Conservation (phyloP, 2,888 invertebrate species). For the Pherbina coryleti region DNA sequence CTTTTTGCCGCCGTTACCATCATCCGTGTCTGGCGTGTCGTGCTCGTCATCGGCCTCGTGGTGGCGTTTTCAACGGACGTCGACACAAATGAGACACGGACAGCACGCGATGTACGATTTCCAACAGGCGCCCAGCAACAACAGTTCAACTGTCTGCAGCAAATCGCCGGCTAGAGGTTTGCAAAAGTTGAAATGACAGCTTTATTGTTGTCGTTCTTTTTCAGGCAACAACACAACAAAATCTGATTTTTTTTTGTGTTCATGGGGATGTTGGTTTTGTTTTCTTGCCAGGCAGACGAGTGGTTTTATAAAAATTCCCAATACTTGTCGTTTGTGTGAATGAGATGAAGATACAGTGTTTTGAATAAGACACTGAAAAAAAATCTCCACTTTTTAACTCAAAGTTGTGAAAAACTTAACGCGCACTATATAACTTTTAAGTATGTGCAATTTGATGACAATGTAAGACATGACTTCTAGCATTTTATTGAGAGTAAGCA, state of each 20-base stretch:
- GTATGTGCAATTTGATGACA: too few relatives aligned
- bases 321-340: not conserved
- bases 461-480: too few relatives aligned
- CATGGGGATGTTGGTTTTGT: not conserved
- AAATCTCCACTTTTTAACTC: not conserved
- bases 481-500: too few relatives aligned
- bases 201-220: constrained; percentile 5
- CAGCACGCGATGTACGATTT: constrained; percentile 49
- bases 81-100: constrained; percentile 47
- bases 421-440: too few relatives aligned
- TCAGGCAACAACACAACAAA: constrained; percentile 13
- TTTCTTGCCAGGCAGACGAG: not conserved
- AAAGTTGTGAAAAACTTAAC: too few relatives aligned
- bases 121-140: constrained; percentile 43
- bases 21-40: constrained; percentile 30
- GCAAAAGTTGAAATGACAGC: not conserved
- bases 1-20: not conserved
- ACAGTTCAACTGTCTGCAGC: not conserved
- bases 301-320: not conserved
- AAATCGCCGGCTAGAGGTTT: not conserved
- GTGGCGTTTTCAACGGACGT: constrained; percentile 4
- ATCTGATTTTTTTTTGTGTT: not conserved
- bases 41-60: constrained; percentile 16
- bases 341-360: not conserved
- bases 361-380: not conserved